A percentile compares a stretch with the other conserved stretches of the same genome.
Evolutionary conservation across 2,888 invertebrate species (phyloP).

Genomic region (Mimas tiliae): DNA sequence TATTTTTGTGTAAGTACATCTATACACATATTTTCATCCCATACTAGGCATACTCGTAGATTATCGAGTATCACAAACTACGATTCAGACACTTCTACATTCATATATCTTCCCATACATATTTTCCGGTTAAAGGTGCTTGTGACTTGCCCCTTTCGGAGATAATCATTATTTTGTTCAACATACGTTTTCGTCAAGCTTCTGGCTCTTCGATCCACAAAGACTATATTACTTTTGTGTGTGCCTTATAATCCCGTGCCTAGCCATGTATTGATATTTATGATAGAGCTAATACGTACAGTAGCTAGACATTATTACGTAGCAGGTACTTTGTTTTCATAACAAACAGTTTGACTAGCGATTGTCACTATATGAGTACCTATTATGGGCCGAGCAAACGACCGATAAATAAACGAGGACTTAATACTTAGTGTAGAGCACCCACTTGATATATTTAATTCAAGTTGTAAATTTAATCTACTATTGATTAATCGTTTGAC

Average conservation of each 20-base stretch:
- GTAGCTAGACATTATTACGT: not conserved
- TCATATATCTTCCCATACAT: too few species aligned
- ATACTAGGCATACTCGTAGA: too few species aligned
- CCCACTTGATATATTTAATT: conserved; percentile 16
- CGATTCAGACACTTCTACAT: too few species aligned
- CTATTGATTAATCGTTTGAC: not conserved
- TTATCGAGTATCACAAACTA: too few species aligned
- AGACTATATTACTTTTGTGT: too few species aligned
- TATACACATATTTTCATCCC: too few species aligned
- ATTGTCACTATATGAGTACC: conserved; percentile 13
- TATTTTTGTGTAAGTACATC: not conserved
- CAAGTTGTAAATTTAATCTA: conserved; percentile 11
- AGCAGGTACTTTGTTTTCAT: conserved; percentile 26
- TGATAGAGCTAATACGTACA: not conserved
- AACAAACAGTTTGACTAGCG: conserved; percentile 25
- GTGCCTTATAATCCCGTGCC: too few species aligned
- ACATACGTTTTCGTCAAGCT: too few species aligned
- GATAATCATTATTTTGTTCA: too few species aligned
- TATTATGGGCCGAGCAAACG: conserved; percentile 18
- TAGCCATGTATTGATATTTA: not conserved
- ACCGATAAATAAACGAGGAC: conserved; percentile 24
- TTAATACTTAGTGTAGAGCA: conserved; percentile 7
- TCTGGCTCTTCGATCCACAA: too few species aligned
- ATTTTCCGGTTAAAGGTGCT: too few species aligned
- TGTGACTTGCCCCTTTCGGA: too few species aligned